phyloP scores from a whole-genome alignment of 2,888 invertebrate genomes.

The Conops quadrifasciatus region DNA sequence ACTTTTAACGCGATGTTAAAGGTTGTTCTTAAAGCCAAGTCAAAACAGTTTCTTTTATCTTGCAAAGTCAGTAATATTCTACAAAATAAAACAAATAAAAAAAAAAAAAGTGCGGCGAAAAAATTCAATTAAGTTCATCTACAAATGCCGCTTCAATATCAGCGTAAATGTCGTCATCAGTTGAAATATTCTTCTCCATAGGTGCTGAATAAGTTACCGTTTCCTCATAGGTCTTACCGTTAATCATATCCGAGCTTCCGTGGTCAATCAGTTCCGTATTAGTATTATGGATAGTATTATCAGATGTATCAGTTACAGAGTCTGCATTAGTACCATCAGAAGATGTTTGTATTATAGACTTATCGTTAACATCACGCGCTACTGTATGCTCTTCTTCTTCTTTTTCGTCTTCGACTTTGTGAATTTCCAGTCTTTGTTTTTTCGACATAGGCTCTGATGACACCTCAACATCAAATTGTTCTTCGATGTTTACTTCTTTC shows the following conservation, averaged over 20 bases:
- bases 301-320: neutral
- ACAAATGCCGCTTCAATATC: conserved; percentile 50
- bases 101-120: too few species aligned
- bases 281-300: neutral
- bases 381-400: neutral
- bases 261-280: neutral
- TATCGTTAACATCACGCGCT: neutral
- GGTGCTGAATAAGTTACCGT: neutral
- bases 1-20: too few species aligned
- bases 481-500: neutral
- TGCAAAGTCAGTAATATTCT: neutral
- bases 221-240: neutral
- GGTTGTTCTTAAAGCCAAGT: neutral
- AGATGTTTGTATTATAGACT: neutral
- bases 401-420: neutral
- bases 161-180: conserved; percentile 37
- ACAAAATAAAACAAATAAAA: too few species aligned
- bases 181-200: neutral
- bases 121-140: conserved; percentile 47
- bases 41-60: neutral
- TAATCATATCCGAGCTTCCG: neutral
- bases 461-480: neutral
- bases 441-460: conserved; percentile 36
- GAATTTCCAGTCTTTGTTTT: conserved; percentile 33
- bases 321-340: neutral